Evolutionary conservation across 2,888 invertebrate genomes (phyloP), one percentile per base, ranked within the genome.

Genomic region (Rutpela maculata): DNA sequence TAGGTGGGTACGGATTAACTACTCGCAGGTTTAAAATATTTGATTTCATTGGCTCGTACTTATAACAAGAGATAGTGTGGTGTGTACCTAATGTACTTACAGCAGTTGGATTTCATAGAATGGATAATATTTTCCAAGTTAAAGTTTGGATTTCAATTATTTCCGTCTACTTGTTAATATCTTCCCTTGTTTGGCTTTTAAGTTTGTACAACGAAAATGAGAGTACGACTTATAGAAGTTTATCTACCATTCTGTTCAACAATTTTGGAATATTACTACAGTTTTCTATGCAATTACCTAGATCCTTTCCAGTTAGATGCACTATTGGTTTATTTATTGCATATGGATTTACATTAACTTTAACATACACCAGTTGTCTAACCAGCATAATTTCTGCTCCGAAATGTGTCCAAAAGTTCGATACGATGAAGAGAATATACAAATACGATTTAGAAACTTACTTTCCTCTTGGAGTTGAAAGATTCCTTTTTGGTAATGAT

Each of bases 1-100:
- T 80, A 55, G 80, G 80, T 15, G 75, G 75, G 17, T 77, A 73
- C 59, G 57, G 77, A 2, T 67, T 50, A 50, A 72, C 31, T n/a
- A 57, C 31, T 26, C 19, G 9, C 11, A 59, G 72, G 31, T 17
- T 26, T 60, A 11, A 12, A 26, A 4, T 65, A 26, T 75, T 78
- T 12, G 74, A 74, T 12, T 68, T 67, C 2, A 78, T 75, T 63
- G 43, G 57, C 1, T 66, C 75, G 11, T 78, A 75, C 38, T 62
- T n/a, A n/a, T n/a, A n/a, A n/a, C n/a, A n/a, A n/a, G n/a, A n/a
- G n/a, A n/a, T n/a, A n/a, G n/a, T n/a, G n/a, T n/a, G n/a, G n/a
- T n/a, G n/a, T n/a, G n/a, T n/a, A n/a, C n/a, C n/a, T n/a, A n/a
- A n/a, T n/a, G n/a, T n/a, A n/a, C n/a, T n/a, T n/a, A n/a, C n/a